These are phyloP conservation scores for Agonopterix alstromeriana DNA, from an alignment of 2,888 invertebrate genomes.

Conservation along the genomic window DNA sequence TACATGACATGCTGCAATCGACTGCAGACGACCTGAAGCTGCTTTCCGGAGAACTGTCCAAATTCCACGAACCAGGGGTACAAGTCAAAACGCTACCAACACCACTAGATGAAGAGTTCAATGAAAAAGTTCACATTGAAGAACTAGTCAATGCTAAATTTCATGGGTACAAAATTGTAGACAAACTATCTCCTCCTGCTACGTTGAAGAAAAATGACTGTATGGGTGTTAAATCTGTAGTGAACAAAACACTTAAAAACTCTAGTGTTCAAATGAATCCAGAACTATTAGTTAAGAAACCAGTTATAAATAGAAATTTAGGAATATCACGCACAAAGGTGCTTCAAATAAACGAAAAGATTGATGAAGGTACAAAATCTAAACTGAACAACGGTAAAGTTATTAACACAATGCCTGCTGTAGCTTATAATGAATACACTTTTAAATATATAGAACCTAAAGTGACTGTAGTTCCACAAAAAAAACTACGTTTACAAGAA, in stretches of 20 bases:
- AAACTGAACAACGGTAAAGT: slow-evolving; percentile 32
- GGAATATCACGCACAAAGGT: slow-evolving; percentile 41
- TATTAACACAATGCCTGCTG: slow-evolving; percentile 27
- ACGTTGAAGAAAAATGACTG: slow-evolving; percentile 16
- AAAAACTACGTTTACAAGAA: slow-evolving; percentile 52
- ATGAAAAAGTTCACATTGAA: slow-evolving; percentile 65
- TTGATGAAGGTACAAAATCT: slow-evolving; percentile 10
- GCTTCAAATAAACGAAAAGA: slow-evolving; percentile 44
- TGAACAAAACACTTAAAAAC: slow-evolving; percentile 16
- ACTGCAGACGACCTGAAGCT: slow-evolving; percentile 66
- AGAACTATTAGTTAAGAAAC: slow-evolving; percentile 22
- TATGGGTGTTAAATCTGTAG: slow-evolving; percentile 10
- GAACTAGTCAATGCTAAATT: slow-evolving; percentile 71
- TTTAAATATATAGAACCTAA: slow-evolving; percentile 42
- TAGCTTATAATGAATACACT: slow-evolving; percentile 54
- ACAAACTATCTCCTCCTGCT: slow-evolving; percentile 20
- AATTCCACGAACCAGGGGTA: slow-evolving; percentile 47
- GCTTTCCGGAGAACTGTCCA: slow-evolving; percentile 57
- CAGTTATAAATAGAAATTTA: slow-evolving; percentile 35
- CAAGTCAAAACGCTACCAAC: slow-evolving; percentile 47
- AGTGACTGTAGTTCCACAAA: slow-evolving; percentile 19
- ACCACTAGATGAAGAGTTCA: slow-evolving; percentile 66
- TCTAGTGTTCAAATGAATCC: slow-evolving; percentile 30
- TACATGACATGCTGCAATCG: slow-evolving; percentile 67
- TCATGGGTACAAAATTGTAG: slow-evolving; percentile 54